phyloP scores from a whole-genome alignment of 2,797 vertebrate genomes.

The Sebastes iracundus region DNA sequence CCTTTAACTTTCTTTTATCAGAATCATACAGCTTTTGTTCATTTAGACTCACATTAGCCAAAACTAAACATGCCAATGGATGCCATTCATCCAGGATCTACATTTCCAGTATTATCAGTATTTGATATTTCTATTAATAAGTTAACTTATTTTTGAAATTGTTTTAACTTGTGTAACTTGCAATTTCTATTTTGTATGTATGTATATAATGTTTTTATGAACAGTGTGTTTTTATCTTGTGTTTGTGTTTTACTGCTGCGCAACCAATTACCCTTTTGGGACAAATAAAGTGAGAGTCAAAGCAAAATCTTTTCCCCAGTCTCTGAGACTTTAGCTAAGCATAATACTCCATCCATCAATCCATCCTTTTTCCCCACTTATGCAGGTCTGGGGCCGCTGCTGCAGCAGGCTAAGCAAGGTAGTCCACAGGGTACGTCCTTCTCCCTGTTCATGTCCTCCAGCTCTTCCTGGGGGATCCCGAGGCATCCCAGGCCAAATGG shows the following conservation, averaged over 20 bases:
- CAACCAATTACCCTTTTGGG: background rate
- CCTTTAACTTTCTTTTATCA: background rate
- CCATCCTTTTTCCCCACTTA: background rate
- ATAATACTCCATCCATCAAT: background rate
- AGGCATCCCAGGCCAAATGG: background rate
- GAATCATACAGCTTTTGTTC: background rate
- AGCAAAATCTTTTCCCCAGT: background rate
- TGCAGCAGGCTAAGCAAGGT: background rate
- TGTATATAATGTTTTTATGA: background rate
- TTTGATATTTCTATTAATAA: background rate
- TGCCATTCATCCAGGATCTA: background rate
- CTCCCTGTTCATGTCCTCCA: background rate
- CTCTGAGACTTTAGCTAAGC: background rate
- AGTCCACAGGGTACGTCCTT: background rate
- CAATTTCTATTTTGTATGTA: background rate
- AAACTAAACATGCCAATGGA: no score
- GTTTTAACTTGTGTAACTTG: no score
- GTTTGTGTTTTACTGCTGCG: background rate
- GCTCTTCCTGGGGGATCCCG: background rate
- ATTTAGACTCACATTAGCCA: background rate
- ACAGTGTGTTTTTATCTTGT: background rate
- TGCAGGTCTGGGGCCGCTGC: background rate
- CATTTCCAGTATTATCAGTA: no score
- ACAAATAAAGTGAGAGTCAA: background rate
- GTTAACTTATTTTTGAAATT: background rate